These are phyloP conservation scores for Micrastur ruficollis DNA, from an alignment of 2,797 vertebrate species.

Conservation along the genomic window DNA sequence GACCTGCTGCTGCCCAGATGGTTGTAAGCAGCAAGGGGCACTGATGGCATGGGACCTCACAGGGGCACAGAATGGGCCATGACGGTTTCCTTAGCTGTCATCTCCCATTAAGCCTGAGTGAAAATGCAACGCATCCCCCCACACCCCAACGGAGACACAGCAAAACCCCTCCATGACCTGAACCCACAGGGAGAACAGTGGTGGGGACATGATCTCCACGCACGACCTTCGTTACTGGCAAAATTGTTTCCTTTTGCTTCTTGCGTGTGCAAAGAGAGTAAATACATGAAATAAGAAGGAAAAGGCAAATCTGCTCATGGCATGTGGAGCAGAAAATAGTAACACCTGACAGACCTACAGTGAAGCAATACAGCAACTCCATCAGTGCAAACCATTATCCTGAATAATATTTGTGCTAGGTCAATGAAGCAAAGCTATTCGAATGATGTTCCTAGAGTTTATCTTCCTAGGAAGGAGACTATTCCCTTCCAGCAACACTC, in stretches of 20 bases:
- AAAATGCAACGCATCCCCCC: background rate
- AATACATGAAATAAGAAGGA: background rate
- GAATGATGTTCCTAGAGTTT: background rate
- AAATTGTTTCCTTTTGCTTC: background rate
- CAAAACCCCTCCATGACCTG: background rate
- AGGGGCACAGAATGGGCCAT: background rate
- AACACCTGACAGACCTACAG: background rate
- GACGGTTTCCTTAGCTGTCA: background rate
- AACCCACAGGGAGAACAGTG: accelerated
- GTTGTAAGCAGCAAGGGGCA: background rate
- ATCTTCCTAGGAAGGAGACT: background rate
- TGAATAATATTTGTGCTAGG: background rate
- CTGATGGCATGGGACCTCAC: accelerated
- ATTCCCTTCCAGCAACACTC: background rate
- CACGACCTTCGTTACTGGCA: background rate
- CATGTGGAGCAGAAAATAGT: background rate
- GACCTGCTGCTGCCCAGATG: background rate
- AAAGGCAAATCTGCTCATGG: background rate
- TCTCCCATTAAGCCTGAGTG: background rate
- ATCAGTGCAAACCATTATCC: background rate
- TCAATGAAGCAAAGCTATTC: conserved; percentile 3
- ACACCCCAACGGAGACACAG: accelerated
- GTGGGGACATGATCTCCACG: accelerated
- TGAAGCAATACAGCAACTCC: background rate
- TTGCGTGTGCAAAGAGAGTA: background rate